phyloP scores from a whole-genome alignment of 2,888 invertebrate species.

The Priocnemis perturbator region DNA sequence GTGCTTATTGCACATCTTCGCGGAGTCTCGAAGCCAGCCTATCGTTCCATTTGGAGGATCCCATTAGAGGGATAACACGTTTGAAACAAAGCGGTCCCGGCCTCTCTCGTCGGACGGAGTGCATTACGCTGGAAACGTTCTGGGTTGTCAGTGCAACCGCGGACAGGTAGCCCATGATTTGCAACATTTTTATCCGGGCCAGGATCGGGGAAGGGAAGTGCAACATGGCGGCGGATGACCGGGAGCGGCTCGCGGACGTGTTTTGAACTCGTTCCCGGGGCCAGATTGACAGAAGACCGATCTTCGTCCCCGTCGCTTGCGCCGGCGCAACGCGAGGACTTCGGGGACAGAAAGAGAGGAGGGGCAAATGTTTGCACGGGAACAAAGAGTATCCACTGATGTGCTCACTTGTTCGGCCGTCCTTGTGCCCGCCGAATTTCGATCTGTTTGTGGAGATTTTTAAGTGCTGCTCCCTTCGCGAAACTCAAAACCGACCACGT shows the following conservation, averaged over 20 bases:
- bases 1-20: constrained; percentile 7
- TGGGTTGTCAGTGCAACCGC: constrained; percentile 23
- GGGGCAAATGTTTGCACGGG: constrained; percentile 67
- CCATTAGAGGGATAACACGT: constrained; percentile 38
- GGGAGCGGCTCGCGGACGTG: constrained; percentile 2
- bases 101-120: background rate
- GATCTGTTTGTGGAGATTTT: constrained; percentile 67
- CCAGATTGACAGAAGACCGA: constrained; percentile 28
- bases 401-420: constrained; percentile 52
- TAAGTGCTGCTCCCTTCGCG: constrained; percentile 30
- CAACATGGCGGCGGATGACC: too few relatives aligned
- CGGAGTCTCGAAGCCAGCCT: background rate
- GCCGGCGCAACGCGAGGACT: constrained; percentile 10
- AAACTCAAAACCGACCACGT: constrained; percentile 44
- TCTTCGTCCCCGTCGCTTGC: background rate
- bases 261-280: background rate
- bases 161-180: constrained; percentile 74
- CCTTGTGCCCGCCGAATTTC: constrained; percentile 52
- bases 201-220: constrained; percentile 53
- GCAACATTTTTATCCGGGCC: constrained; percentile 71
- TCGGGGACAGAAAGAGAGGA: constrained; percentile 21
- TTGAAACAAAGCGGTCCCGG: constrained; percentile 35
- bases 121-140: constrained; percentile 31
- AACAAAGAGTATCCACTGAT: constrained; percentile 64
- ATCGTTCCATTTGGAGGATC: constrained; percentile 25